A percentile compares a stretch with the other conserved stretches of the same genome.
Evolutionary conservation across 2,797 vertebrate species (phyloP).

Genomic region (Sebastes vulpes): DNA sequence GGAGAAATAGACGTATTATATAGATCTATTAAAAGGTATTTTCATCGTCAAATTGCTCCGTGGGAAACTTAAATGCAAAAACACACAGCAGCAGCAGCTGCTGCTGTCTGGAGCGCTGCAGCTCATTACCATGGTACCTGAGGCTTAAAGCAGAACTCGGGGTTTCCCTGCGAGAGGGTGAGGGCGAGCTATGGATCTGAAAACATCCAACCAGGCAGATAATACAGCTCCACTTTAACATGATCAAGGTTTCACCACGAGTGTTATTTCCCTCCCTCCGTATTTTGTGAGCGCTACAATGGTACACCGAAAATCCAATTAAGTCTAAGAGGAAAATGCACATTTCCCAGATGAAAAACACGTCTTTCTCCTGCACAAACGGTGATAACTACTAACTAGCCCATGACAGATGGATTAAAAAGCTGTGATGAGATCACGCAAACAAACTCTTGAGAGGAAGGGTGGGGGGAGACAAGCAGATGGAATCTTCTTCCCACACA

Average conservation of each 20-base stretch:
- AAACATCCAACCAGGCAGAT: conserved; percentile 26
- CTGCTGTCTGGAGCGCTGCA: conserved; percentile 58
- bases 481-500: conserved; percentile 41
- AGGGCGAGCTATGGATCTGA: conserved; percentile 19
- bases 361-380: conserved; percentile 18
- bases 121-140: conserved; percentile 77
- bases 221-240: conserved; percentile 12
- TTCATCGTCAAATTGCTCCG: neutral
- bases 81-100: conserved; percentile 27
- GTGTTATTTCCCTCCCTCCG: neutral
- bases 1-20: neutral
- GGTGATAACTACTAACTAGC: conserved; percentile 28
- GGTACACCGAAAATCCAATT: conserved; percentile 19
- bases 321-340: neutral
- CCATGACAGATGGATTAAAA: conserved; percentile 55
- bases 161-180: conserved; percentile 56
- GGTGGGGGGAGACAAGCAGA: conserved; percentile 19
- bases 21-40: neutral
- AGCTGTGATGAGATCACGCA: conserved; percentile 29
- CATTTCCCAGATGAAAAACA: conserved; percentile 25
- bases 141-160: conserved; percentile 61
- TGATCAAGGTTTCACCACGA: neutral
- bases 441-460: conserved; percentile 19
- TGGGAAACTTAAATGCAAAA: neutral
- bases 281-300: conserved; percentile 25